Base-by-base conservation (phyloP, 2,797 vertebrate genomes). In the Microhierax caerulescens region DNA sequence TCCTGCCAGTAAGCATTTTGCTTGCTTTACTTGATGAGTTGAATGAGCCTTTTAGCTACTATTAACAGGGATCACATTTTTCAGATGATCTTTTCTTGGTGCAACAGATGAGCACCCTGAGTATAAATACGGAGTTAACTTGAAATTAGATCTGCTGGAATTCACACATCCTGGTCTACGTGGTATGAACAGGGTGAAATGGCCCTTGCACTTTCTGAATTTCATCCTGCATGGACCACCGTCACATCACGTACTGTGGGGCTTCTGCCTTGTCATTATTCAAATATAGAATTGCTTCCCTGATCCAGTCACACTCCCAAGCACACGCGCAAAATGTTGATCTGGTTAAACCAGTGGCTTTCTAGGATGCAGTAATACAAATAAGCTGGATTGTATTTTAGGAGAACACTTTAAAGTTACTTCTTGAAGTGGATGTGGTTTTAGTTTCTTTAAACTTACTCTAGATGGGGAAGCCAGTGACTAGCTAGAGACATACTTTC, bases 141-240 rank as follows among this genome's bases (percentile, higher is more conserved):
- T 93, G 96, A 94, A 97, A 97, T 45, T 7, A 28, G 95, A 97
- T 79, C 97, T 95, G 80, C 1, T 97, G 96, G 95, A 96, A 97
- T 97, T 94, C 95, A 96, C 94, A 95, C 87, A 85, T 89, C 83
- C 88, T n/a, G 3, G 47, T 45, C 87, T 34, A 48, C 30, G 5
- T 10, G 45, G 77, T 14, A 93, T 3, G 48, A 69, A 19, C 70
- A 37, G 94, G 74, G 54, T 27, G 65, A 65, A 57, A 51, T 14
- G 61, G 87, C 69, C 63, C 67, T 72, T 74, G 73, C 28, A 16
- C 88, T 53, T 43, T 47, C 90, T 65, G 88, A 61, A 53, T 68
- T 86, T 93, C 75, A 65, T 21, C 70, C 77, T 57, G 75, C 68
- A 24, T 1, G 45, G 86, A 56, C 80, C 82, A 70, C 80, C 9